Evolutionary conservation across 1,140 invertebrate genomes (phyloP), one percentile per base, ranked within the genome.

Genomic region (Cyclina sinensis): DNA sequence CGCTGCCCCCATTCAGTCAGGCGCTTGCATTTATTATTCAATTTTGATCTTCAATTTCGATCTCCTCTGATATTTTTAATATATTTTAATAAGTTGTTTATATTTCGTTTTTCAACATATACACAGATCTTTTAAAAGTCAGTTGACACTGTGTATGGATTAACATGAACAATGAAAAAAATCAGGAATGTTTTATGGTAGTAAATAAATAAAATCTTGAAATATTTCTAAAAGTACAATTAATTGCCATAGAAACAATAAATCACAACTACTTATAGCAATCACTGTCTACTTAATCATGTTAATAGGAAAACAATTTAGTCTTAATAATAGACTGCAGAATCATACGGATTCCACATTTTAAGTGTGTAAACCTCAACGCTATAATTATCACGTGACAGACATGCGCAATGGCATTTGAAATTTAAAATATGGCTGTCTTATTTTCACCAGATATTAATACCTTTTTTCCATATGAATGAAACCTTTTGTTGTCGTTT

Each of bases 371-470:
- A 86, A 86, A 86, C 85, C 57, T 68, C 74, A 87, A 65, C 57
- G 35, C 85, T 87, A 59, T 87, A 80, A 87, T 87, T 87, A 87
- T 87, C 54, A 80, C 76, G 76, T 80, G 85, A 80, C 76, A 35
- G 85, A 43, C 85, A 79, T 80, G 85, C 85, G 85, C 85, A 80
- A 54, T 68, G 74, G 70, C 59, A 73, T 43, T 80, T 80, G 73
- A 68, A 78, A 80, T 80, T 87, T 68, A 51, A 87, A 87, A 78
- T 80, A 87, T 80, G 73, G 73, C 85, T 78, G 54, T 39, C 54
- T 51, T 48, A 78, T 86, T 87, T 79, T 79, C 85, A 80, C 57
- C 74, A 87, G 76, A 87, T 87, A 80, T 78, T 80, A 78, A 70
- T 79, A 59, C 21, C 76, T 39, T 65, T 62, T 78, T 87, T 87